Evolutionary conservation across 2,797 vertebrate genomes (phyloP).

Genomic region (Pipistrellus nathusii): DNA sequence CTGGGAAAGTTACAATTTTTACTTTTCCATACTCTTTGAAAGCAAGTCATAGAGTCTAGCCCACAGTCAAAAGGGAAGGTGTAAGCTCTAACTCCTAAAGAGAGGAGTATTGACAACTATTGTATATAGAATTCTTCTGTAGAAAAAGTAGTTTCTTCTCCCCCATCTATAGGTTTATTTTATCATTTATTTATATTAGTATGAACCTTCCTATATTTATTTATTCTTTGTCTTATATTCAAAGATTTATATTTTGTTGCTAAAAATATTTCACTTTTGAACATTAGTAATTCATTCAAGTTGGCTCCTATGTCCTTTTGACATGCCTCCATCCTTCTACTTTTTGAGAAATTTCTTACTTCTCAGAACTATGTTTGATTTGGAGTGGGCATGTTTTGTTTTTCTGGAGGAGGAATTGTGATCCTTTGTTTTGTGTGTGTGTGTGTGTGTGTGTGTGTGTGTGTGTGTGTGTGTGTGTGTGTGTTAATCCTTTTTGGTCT

Average conservation of each 20-base stretch:
- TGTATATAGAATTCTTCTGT: background rate
- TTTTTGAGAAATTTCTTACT: conserved; percentile 7
- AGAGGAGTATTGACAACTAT: background rate
- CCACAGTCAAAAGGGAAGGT: background rate
- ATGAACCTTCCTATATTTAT: background rate
- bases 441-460: no score
- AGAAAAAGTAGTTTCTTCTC: background rate
- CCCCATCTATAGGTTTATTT: background rate
- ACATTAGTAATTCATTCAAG: background rate
- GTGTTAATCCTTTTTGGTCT: background rate
- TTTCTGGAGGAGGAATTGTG: background rate
- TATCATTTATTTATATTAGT: background rate
- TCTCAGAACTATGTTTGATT: background rate
- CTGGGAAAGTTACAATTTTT: background rate
- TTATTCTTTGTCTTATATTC: background rate
- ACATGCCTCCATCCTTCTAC: background rate
- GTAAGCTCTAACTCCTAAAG: background rate
- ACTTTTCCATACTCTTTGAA: background rate
- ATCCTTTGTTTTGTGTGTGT: background rate
- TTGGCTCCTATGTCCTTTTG: background rate
- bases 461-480: background rate
- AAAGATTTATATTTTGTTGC: background rate
- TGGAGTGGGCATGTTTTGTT: background rate
- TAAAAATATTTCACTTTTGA: background rate
- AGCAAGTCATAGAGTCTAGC: background rate